Evolutionary conservation across 2,797 vertebrate species (phyloP).

Genomic region (Pangasius mekongensis): DNA sequence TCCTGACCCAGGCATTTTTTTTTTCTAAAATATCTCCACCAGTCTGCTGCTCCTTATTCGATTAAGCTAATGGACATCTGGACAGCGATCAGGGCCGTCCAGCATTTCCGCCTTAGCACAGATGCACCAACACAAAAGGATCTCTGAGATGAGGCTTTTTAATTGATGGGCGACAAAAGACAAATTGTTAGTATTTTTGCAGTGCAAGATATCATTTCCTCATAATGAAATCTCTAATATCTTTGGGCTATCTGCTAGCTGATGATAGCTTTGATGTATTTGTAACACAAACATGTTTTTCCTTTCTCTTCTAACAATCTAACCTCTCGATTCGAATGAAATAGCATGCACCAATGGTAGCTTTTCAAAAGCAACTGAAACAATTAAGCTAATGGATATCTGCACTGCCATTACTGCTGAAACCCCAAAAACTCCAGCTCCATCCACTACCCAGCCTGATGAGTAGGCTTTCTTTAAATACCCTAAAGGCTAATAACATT

Average conservation of each 20-base stretch:
- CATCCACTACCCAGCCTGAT: background rate
- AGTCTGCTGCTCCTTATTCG: conserved; percentile 54
- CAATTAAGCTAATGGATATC: conserved; percentile 27
- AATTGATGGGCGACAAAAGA: conserved; percentile 50
- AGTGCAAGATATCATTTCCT: conserved; percentile 44
- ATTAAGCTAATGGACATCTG: conserved; percentile 63
- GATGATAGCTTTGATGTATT: conserved; percentile 33
- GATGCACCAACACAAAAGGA: conserved; percentile 45
- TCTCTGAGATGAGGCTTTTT: conserved; percentile 38
- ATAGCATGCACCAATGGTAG: background rate
- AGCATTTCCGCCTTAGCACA: conserved; percentile 46
- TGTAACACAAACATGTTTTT: background rate
- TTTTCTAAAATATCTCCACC: conserved; percentile 30
- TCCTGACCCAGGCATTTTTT: conserved; percentile 21
- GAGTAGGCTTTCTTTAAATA: conserved; percentile 20
- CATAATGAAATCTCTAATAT: conserved; percentile 17
- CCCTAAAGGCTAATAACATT: conserved; percentile 29
- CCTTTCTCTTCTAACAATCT: background rate
- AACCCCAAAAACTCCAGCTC: background rate
- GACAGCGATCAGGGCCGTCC: conserved; percentile 42
- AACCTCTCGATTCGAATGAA: background rate
- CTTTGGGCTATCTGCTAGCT: conserved; percentile 20
- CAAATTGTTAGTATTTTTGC: conserved; percentile 35
- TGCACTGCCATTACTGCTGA: background rate
- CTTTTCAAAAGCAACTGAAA: conserved; percentile 2